Percentiles rank a stretch among this genome's conserved stretches.
phyloP scores from a whole-genome alignment of 2,888 invertebrate genomes.

The Pyrrhosoma nymphula region DNA sequence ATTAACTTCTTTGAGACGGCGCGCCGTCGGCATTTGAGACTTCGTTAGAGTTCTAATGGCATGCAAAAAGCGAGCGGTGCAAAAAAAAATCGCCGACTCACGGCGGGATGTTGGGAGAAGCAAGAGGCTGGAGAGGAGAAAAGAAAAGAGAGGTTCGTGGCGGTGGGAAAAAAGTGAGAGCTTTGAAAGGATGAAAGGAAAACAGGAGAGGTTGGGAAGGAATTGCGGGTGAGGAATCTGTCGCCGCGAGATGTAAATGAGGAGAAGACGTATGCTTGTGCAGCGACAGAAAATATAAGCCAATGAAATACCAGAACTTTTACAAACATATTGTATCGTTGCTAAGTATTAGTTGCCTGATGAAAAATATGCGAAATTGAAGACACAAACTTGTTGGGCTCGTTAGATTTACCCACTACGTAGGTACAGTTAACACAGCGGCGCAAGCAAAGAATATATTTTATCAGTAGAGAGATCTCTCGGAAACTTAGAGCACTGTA shows the following conservation, averaged over 20 bases:
- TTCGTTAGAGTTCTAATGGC: constrained; percentile 11
- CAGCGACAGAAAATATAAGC: no score
- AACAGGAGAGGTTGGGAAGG: background rate
- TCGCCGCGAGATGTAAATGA: background rate
- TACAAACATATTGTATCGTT: no score
- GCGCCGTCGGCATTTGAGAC: background rate
- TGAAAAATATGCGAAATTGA: no score
- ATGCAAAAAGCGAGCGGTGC: background rate
- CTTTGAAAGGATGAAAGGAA: background rate
- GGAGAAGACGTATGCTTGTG: background rate
- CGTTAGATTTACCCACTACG: no score
- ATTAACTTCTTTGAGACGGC: background rate
- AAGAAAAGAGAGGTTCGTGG: background rate
- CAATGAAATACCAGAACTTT: no score
- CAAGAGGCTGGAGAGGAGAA: background rate
- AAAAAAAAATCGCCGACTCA: constrained; percentile 7
- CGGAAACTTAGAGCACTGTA: no score
- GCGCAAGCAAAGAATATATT: no score
- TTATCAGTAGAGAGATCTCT: no score
- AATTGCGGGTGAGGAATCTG: background rate
- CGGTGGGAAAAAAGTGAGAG: background rate
- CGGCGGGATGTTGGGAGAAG: background rate
- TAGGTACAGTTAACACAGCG: no score
- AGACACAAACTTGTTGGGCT: no score
- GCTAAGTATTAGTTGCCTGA: no score